These are phyloP conservation scores for Hemitrygon akajei DNA, from an alignment of 2,797 vertebrate species.

Conservation along the genomic window DNA sequence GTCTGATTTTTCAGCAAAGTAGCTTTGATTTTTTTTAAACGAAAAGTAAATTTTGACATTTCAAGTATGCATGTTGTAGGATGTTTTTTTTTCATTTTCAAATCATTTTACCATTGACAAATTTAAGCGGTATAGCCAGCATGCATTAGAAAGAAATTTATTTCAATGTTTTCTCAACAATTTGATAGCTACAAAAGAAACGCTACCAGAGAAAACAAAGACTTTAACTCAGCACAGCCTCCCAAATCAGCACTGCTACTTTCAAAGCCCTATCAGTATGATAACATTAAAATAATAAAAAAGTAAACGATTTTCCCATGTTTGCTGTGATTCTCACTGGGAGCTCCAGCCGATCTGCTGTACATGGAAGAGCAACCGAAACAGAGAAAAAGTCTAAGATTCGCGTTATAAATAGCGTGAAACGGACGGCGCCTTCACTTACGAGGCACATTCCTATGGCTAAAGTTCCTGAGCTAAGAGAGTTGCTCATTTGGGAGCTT, in stretches of 20 bases:
- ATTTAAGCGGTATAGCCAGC: background rate
- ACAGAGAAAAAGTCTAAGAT: slow-evolving; percentile 4
- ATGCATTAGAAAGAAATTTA: background rate
- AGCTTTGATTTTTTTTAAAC: background rate
- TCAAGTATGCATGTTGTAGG: background rate
- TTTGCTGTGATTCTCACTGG: background rate
- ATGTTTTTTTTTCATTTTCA: background rate
- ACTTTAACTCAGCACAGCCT: background rate
- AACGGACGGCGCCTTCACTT: background rate
- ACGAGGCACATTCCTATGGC: slow-evolving; percentile 34
- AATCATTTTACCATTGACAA: background rate
- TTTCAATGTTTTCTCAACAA: background rate
- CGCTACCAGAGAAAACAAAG: background rate
- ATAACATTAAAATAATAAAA: background rate
- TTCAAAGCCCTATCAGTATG: background rate
- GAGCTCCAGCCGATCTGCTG: background rate
- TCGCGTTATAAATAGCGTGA: slow-evolving; percentile 30
- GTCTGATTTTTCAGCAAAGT: background rate
- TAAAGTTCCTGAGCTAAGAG: slow-evolving; percentile 12
- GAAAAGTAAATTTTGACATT: background rate
- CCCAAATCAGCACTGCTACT: background rate
- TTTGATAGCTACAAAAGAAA: background rate
- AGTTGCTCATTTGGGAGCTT: slow-evolving; percentile 1
- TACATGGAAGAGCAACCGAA: background rate
- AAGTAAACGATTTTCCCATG: background rate